Percentiles rank a stretch among this genome's conserved stretches.
These are phyloP conservation scores for Onchidella celtica DNA, from an alignment of 2,888 invertebrate species.

Conservation along the genomic window DNA sequence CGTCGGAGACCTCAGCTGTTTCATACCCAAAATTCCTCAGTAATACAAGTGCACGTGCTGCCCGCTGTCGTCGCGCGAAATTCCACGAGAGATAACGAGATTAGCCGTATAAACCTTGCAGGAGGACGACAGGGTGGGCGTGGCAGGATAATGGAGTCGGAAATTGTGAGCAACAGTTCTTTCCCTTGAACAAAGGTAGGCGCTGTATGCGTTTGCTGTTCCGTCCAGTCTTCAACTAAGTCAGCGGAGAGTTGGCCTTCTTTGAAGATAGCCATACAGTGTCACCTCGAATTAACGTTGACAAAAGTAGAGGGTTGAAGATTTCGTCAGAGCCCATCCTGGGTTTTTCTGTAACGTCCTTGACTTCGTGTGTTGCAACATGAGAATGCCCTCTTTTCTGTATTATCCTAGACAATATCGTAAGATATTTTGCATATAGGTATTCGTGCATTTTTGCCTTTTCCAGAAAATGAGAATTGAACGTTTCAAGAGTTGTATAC, in stretches of 20 bases:
- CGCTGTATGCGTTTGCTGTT: too few relatives aligned
- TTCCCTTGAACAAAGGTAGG: background rate
- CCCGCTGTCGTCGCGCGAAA: slow-evolving; percentile 32
- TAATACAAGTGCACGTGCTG: slow-evolving; percentile 26
- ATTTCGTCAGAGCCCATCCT: too few relatives aligned
- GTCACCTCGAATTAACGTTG: background rate
- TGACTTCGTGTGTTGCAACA: too few relatives aligned
- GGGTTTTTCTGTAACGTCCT: too few relatives aligned
- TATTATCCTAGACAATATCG: too few relatives aligned
- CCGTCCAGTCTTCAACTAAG: too few relatives aligned
- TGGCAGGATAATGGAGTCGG: background rate
- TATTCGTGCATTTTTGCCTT: too few relatives aligned
- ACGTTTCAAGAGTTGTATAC: too few relatives aligned
- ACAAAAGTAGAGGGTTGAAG: background rate
- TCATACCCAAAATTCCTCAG: slow-evolving; percentile 16
- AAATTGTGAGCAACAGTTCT: background rate
- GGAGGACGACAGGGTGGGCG: background rate
- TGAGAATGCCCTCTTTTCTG: too few relatives aligned
- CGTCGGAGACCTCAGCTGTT: background rate
- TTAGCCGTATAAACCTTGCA: background rate
- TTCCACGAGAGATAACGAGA: slow-evolving; percentile 39
- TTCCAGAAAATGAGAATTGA: too few relatives aligned
- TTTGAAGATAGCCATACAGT: background rate
- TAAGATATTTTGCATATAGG: too few relatives aligned
- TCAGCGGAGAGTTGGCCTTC: background rate